Base-by-base conservation (phyloP, 2,797 vertebrate species). In the Erpetoichthys calabaricus region DNA sequence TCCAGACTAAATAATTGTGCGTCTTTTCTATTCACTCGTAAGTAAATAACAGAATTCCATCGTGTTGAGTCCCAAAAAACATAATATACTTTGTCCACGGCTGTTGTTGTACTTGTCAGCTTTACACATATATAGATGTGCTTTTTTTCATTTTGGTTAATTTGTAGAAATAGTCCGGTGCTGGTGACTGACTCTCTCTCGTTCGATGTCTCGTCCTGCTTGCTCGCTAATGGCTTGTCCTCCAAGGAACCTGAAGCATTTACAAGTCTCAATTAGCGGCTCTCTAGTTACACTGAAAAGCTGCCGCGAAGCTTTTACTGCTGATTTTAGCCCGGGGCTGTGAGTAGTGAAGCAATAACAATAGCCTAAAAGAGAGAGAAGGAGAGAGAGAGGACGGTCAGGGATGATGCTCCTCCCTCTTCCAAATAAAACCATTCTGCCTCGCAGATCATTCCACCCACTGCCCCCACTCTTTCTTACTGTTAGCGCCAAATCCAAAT, bases 301-400 rank as follows among this genome's bases (percentile, higher is more conserved):
- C 63, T 67, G 62, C 60, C 57, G 45, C 4, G 55, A 59, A 65
- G 51, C 64, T 59, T 64, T 65, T 65, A 62, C 64, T 65, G 56
- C 55, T 62, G 63, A 60, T 57, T 60, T 41, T 57, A 59, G 60
- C 65, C 63, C n/a, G 55, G 51, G 57, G 62, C 57, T 64, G 58
- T 66, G 67, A 68, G 68, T 56, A 70, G 68, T 61, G 68, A 75
- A 73, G 67, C 63, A 76, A 77, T 79, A 80, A 85, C 82, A 85
- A 85, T 85, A 74, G 80, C 70, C 64, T 73, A 73, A 76, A 53
- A 60, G 47, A 8, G 10, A 54, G 45, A 51, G 47, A 42, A 52
- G 8, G 41, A 5, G 41, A 4, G 47, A n/a, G n/a, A n/a, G n/a
- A n/a, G n/a, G 51, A 62, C 61, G 67, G 60, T 60, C 4, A 47